Percentiles rank a stretch among this genome's conserved stretches.
These are phyloP conservation scores for Diplosoma virens DNA, from an alignment of 23 tunicate genomes.

Conservation along the genomic window DNA sequence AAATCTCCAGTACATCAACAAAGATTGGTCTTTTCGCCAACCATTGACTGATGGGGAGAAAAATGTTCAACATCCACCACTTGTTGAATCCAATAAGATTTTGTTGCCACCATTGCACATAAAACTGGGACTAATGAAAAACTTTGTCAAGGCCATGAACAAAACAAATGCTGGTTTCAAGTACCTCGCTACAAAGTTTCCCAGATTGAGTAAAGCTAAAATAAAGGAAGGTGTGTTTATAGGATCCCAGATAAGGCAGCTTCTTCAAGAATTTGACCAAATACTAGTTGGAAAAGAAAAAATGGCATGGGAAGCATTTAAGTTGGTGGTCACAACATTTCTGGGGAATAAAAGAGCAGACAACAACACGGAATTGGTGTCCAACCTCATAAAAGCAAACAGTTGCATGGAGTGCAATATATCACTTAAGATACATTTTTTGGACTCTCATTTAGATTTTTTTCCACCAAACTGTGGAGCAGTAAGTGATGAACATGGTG, in stretches of 20 bases:
- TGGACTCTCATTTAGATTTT: slow-evolving; percentile 6
- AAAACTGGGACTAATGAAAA: slow-evolving; percentile 21
- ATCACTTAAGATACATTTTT: slow-evolving; percentile 29
- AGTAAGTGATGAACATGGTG: slow-evolving; percentile 14
- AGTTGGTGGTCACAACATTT: slow-evolving; percentile 21
- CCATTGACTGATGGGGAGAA: slow-evolving; percentile 11
- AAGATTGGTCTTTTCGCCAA: neutral
- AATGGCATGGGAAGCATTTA: slow-evolving; percentile 35
- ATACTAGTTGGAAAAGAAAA: slow-evolving; percentile 2
- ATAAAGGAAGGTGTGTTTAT: slow-evolving; percentile 30
- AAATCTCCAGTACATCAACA: neutral
- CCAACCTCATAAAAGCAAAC: slow-evolving; percentile 10
- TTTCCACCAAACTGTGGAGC: slow-evolving; percentile 8
- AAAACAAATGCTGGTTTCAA: slow-evolving; percentile 10
- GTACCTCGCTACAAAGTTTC: slow-evolving; percentile 10
- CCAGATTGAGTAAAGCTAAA: slow-evolving; percentile 19
- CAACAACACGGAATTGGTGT: slow-evolving; percentile 7
- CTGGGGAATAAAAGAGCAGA: slow-evolving; percentile 26
- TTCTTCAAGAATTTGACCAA: slow-evolving; percentile 8
- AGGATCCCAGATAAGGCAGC: slow-evolving; percentile 39
- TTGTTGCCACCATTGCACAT: too few relatives aligned
- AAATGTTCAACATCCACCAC: slow-evolving; percentile 14
- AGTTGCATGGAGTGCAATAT: slow-evolving; percentile 9
- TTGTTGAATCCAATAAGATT: too few relatives aligned
- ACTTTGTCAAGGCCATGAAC: slow-evolving; percentile 18